A percentile compares a stretch with the other conserved stretches of the same genome.
phyloP scores from a whole-genome alignment of 2,888 invertebrate genomes.

The Standfussiana lucernea region DNA sequence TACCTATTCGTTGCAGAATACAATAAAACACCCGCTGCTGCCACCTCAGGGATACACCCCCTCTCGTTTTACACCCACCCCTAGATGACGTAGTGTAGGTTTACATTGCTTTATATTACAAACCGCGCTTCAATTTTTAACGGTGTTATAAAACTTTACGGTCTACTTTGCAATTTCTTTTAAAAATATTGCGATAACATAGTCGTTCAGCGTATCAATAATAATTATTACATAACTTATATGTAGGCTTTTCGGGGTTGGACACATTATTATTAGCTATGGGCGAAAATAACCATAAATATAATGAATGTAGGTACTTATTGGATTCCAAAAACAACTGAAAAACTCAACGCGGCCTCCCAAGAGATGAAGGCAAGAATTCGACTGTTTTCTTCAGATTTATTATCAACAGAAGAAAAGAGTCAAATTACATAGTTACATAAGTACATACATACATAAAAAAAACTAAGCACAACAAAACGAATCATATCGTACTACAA shows the following conservation, averaged over 20 bases:
- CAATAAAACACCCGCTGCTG: neutral
- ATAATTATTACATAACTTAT: neutral
- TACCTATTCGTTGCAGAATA: neutral
- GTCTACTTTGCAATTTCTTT: conserved; percentile 35
- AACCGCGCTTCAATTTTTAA: conserved; percentile 1
- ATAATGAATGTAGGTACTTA: too few species aligned
- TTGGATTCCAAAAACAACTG: neutral
- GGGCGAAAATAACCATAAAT: neutral
- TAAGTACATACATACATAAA: neutral
- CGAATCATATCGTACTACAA: neutral
- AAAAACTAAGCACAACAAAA: neutral
- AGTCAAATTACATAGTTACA: neutral
- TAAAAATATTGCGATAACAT: conserved; percentile 39
- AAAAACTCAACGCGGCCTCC: neutral
- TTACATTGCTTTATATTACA: neutral
- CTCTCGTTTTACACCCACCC: neutral
- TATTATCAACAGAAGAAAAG: neutral
- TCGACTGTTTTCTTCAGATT: neutral
- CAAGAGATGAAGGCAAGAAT: neutral
- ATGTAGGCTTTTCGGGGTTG: neutral
- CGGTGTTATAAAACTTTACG: conserved; percentile 26
- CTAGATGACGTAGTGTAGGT: neutral
- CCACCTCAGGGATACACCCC: neutral
- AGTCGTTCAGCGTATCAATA: conserved; percentile 10
- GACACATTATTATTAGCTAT: neutral